Evolutionary conservation across 2,888 invertebrate genomes (phyloP), one percentile per base, ranked within the genome.

Genomic region (Nomada ferruginata): DNA sequence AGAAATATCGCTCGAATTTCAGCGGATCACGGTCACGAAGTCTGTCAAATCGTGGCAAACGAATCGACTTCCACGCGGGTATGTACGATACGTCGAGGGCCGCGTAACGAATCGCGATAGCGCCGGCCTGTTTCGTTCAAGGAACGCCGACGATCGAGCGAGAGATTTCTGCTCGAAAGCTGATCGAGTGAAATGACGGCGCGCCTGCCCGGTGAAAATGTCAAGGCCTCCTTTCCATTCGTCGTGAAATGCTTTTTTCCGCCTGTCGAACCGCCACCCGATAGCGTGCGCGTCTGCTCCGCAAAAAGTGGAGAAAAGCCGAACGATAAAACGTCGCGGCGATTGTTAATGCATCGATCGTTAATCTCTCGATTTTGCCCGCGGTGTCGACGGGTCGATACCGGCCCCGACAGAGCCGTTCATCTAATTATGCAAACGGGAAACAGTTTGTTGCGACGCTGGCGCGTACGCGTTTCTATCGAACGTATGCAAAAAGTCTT

Each of bases 141-240:
- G n/a, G 55, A 53, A 69, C 61, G 47, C 18, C 7, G n/a, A 15
- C 26, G 59, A 65, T 65, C 64, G 59, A 60, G 3, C 44, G 57
- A 42, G 50, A 13, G 68, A 83, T 83, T 79, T 83, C 75, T 57
- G 52, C 47, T 65, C 20, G 75, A 66, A 74, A 70, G 53, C 36
- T 64, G 63, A 36, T 53, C 78, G 70, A 78, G 72, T 50, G 75
- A 82, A 85, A 74, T 63, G 75, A 64, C 79, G 79, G 26, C 20
- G 42, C 52, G 52, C 44, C 64, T 78, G 76, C 76, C 84, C 69
- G 69, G 85, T 36, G 86, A 85, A 90, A 90, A 87, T 87, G 87
- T 87, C 89, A 88, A 90, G 90, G 87, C 77, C 83, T 86, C 80
- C 83, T 78, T 87, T 86, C 79, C 65, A 82, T 82, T 82, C 78